These are phyloP conservation scores for Sthenelais limicola DNA, from an alignment of 2,888 invertebrate species.

Conservation along the genomic window DNA sequence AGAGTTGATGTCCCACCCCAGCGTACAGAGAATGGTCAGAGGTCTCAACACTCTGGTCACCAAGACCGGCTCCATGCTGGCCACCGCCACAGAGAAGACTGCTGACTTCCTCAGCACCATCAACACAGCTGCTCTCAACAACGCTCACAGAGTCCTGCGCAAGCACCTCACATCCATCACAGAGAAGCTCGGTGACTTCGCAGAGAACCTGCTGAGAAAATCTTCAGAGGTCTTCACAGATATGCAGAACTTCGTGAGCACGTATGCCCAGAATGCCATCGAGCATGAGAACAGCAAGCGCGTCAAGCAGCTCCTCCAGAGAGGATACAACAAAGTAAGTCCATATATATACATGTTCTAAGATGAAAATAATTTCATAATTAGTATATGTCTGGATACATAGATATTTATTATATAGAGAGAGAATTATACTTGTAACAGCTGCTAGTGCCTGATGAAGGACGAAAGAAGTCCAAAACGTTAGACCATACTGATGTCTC, in stretches of 20 bases:
- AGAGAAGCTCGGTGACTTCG: background rate
- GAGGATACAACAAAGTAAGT: slow-evolving; percentile 4
- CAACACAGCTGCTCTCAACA: slow-evolving; percentile 8
- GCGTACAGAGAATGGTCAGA: background rate
- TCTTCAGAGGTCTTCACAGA: background rate
- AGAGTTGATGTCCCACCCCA: slow-evolving; percentile 7
- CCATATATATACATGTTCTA: too few relatives aligned
- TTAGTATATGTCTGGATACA: too few relatives aligned
- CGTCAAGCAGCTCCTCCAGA: background rate
- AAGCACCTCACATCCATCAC: background rate
- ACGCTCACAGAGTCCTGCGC: background rate
- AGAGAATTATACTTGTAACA: too few relatives aligned
- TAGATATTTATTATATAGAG: too few relatives aligned
- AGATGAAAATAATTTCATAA: too few relatives aligned
- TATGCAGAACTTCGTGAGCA: background rate
- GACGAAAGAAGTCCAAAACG: too few relatives aligned
- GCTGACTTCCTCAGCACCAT: slow-evolving; percentile 9
- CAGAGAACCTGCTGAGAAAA: background rate
- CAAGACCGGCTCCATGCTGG: background rate
- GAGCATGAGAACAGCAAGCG: background rate
- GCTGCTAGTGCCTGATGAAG: too few relatives aligned
- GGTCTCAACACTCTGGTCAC: background rate
- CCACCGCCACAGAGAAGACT: background rate
- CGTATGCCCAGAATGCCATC: slow-evolving; percentile 1
- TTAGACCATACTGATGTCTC: too few relatives aligned